Percentiles rank a stretch among this genome's conserved stretches.
phyloP scores from a whole-genome alignment of 1,140 invertebrate species.

The Heterodera schachtii region DNA sequence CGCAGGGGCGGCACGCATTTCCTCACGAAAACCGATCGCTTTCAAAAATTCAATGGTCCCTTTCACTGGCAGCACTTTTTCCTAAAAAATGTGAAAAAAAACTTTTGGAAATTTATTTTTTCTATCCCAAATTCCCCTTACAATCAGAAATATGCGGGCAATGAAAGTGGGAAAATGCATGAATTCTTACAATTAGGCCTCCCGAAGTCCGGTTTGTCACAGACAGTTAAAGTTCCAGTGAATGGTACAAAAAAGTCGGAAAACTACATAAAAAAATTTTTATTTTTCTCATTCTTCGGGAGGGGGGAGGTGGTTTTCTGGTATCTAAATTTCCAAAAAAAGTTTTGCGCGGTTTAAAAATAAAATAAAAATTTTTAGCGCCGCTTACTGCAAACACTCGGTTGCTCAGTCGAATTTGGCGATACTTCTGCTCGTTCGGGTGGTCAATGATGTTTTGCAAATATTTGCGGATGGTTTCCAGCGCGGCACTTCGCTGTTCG shows the following conservation, averaged over 20 bases:
- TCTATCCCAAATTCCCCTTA: too few relatives aligned
- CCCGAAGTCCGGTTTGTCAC: too few relatives aligned
- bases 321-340: too few relatives aligned
- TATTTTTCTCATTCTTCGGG: too few relatives aligned
- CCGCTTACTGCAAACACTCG: constrained; percentile 44
- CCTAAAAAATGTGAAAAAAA: constrained; percentile 26
- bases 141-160: too few relatives aligned
- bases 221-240: too few relatives aligned
- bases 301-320: too few relatives aligned
- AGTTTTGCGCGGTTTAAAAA: too few relatives aligned
- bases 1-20: constrained; percentile 18
- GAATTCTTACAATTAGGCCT: too few relatives aligned
- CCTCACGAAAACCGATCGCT: constrained; percentile 41
- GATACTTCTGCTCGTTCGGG: constrained; percentile 45
- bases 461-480: constrained; percentile 46
- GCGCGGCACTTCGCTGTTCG: constrained; percentile 3
- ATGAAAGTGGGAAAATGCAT: too few relatives aligned
- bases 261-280: too few relatives aligned
- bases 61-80: constrained; percentile 43
- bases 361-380: neutral
- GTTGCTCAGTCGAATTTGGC: constrained; percentile 35
- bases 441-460: constrained; percentile 42
- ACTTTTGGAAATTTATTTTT: neutral
- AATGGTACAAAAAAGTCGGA: too few relatives aligned
- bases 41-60: constrained; percentile 45